Evolutionary conservation across 1,140 invertebrate genomes (phyloP), one percentile per base, ranked within the genome.

Genomic region (Lordiphosa clarofinis): DNA sequence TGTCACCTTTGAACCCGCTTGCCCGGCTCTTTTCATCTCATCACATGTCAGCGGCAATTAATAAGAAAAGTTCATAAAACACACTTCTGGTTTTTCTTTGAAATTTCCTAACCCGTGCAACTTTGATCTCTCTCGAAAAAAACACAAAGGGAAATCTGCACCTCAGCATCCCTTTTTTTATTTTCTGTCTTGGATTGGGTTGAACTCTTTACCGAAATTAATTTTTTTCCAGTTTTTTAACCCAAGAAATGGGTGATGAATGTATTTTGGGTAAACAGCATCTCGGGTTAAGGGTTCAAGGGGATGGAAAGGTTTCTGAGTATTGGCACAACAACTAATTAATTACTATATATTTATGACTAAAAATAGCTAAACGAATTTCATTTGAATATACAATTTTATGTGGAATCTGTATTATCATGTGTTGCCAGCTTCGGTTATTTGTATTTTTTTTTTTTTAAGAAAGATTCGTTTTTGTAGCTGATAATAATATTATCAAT

Each of bases 321-420:
- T 75, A 72, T 81, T 81, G 76, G 68, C 76, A 82, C 69, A 81
- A 81, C 76, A 82, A 69, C 56, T 76, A 71, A 82, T 72, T 75
- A 81, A 81, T 79, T 81, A 62, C 3, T 15, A 15, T 15, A 15
- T 10, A 31, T 46, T 36, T 56, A 38, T 44, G 53, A 35, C 58
- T 76, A 56, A 61, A 68, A 64, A 68, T 76, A 76, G 57, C 46
- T 28, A n/a, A 68, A 42, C 55, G 63, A 37, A 68, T 81, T 75
- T 74, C 12, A 70, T 62, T 48, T 39, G 60, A 4, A 21, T 4
- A 2, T 21, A 4, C 2, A 21, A 21, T 21, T 21, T 2, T 21
- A 4, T 4, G 36, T 55, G 38, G 15, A 53, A 59, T 37, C 37
- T 15, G 15, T 49, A 33, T 13, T 15, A 58, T 61, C 63, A 82